phyloP scores from a whole-genome alignment of 1,140 invertebrate genomes.

The Neoseiulus cucumeris region DNA sequence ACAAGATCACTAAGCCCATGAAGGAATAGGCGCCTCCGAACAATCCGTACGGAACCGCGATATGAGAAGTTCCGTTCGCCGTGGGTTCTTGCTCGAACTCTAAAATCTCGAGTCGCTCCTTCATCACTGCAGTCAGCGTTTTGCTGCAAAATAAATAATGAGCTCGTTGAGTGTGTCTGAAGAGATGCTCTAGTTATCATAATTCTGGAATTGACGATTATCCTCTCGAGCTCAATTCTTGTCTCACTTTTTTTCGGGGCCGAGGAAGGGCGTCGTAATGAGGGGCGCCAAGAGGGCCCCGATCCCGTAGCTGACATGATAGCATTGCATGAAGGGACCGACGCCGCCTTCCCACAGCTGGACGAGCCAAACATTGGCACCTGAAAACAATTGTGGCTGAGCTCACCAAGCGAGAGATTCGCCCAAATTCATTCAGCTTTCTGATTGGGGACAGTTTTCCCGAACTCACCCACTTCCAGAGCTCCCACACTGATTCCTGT shows the following conservation, averaged over 20 bases:
- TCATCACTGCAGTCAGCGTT: background rate
- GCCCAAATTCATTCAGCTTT: background rate
- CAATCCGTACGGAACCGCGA: background rate
- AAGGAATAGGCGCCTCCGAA: background rate
- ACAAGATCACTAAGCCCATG: background rate
- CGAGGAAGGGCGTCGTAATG: slow-evolving; percentile 30
- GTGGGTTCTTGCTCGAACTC: background rate
- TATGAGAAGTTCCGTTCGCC: background rate
- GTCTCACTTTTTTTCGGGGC: background rate
- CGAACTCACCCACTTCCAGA: background rate
- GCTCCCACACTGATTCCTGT: background rate
- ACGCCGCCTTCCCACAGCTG: slow-evolving; percentile 32
- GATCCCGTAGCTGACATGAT: slow-evolving; percentile 35
- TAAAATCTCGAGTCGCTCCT: background rate
- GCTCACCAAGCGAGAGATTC: background rate
- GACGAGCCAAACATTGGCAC: background rate
- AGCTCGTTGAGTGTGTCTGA: background rate
- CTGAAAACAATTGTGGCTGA: background rate
- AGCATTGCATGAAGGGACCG: slow-evolving; percentile 32
- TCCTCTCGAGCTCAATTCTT: background rate
- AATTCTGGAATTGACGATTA: background rate
- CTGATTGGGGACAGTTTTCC: background rate
- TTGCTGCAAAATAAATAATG: background rate
- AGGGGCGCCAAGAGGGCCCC: slow-evolving; percentile 35
- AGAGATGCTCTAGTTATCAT: background rate